Evolutionary conservation across 1,140 invertebrate genomes (phyloP), one percentile per base, ranked within the genome.

Genomic region (Cydia amplana): DNA sequence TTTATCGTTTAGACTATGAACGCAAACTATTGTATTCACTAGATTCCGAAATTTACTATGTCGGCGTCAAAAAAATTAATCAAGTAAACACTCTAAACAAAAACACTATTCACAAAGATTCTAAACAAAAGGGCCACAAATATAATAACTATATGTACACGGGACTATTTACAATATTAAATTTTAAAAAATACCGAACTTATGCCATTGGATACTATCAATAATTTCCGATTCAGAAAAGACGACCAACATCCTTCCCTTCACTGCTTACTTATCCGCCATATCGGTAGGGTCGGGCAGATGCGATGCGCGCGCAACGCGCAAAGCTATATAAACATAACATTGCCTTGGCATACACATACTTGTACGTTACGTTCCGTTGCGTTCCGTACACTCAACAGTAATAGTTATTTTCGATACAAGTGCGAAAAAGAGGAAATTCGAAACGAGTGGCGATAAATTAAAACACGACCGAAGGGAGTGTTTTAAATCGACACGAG

Each of bases 91-190:
- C 91, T 91, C 85, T 91, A 93, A 91, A 89, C 89, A 92, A 87
- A 60, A 90, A 93, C 91, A 93, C 91, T 93, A 93, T 93, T 93
- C 89, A 93, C 91, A 93, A 89, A 93, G 91, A 91, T 91, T 87
- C 85, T 89, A 91, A 92, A 89, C 88, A 90, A 91, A 91, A 89
- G 86, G 87, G 90, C 83, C 91, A 93, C 91, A 93, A 93, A 93
- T 93, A 93, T 93, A 92, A 93, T 89, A 88, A 92, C 92, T 93
- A 93, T 93, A 93, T 93, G 89, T 93, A 93, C 92, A 93, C 90
- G 87, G 87, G 87, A 93, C 91, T 93, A 93, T 93, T 93, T 93
- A 93, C 92, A 93, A 93, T 93, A 90, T 93, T 91, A 90, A 92
- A 91, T 89, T 90, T 91, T 90, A 93, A 89, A 91, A 89, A 91